Base-by-base conservation (phyloP, 1,140 invertebrate genomes). In the Maconellicoccus hirsutus region DNA sequence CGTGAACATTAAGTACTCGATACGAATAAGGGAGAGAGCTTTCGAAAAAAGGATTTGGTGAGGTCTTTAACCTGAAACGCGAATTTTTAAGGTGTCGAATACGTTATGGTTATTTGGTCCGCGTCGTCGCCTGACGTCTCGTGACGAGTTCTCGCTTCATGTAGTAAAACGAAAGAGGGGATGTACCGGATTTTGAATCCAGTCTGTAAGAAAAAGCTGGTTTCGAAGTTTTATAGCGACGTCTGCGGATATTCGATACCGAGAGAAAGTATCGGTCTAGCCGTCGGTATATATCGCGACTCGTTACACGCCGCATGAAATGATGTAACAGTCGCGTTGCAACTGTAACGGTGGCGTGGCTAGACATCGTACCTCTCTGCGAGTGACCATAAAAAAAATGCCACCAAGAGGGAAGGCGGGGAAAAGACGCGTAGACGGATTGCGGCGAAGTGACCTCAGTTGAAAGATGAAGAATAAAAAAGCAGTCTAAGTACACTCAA, bases 391-490 rank as follows among this genome's bases (percentile, higher is more conserved):
- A 72, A 23, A 59, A 23, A 38, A 59, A 6, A 38, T 66, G 42
- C 72, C 52, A 73, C 33, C 21, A 70, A 27, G 38, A 33, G 19
- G 72, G 70, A 25, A 59, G 74, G 72, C 25, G 8, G 38, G 25
- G 19, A 73, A 70, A 25, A 59, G 74, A 72, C 25, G 8, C 14
- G 70, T 72, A 73, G 8, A 29, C 33, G 66, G 12, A 33, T 33
- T 33, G 29, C 29, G 29, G 29, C 29, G 12, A 33, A 22, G 25
- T 10, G 73, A 59, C 12, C 38, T 69, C 38, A 73, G 71, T 66
- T 73, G 74, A 69, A 59, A 73, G 70, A 70, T 69, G 21, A 63
- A 70, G 21, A 16, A 16, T 59, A 19, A 59, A 59, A n/a, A 22
- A 19, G 16, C 52, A 19, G 21, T 59, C 21, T 59, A 3, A 12